These are phyloP conservation scores for Pararge aegeria DNA, from an alignment of 1,140 invertebrate species.

Conservation along the genomic window DNA sequence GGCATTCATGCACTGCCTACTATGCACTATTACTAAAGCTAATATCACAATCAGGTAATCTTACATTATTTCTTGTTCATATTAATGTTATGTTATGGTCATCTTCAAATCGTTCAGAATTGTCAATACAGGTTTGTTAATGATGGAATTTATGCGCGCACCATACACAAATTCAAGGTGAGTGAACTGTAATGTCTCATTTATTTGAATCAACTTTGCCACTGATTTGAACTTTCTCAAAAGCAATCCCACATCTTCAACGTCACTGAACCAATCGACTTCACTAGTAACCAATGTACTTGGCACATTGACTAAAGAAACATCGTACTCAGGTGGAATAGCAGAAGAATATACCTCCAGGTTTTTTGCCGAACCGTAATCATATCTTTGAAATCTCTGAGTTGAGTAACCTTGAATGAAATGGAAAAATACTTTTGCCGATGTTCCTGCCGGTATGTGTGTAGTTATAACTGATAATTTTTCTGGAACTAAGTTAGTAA, in stretches of 20 bases:
- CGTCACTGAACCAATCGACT: constrained; percentile 54
- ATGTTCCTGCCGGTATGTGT: constrained; percentile 57
- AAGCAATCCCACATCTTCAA: constrained; percentile 42
- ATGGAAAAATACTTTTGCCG: constrained; percentile 55
- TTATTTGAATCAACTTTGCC: constrained; percentile 36
- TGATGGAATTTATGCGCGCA: constrained; percentile 39
- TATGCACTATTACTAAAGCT: too few relatives aligned
- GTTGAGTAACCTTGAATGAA: constrained; percentile 53
- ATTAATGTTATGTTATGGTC: neutral
- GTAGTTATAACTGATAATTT: constrained; percentile 48
- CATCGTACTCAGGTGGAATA: constrained; percentile 49
- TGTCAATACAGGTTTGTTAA: constrained; percentile 47
- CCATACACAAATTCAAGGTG: constrained; percentile 68
- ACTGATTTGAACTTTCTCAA: constrained; percentile 41
- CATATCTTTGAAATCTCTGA: constrained; percentile 54
- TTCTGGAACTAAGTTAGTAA: constrained; percentile 42
- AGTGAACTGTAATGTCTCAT: constrained; percentile 50
- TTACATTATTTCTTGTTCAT: neutral
- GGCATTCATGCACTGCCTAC: too few relatives aligned
- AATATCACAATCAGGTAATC: neutral
- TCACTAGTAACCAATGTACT: constrained; percentile 51
- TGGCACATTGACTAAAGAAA: constrained; percentile 45
- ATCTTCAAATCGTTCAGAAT: constrained; percentile 33
- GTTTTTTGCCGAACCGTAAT: constrained; percentile 51
- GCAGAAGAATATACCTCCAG: constrained; percentile 39